Percentiles rank a stretch among this genome's conserved stretches.
Conservation (phyloP, 2,888 invertebrate species). For the Baccha elongata region DNA sequence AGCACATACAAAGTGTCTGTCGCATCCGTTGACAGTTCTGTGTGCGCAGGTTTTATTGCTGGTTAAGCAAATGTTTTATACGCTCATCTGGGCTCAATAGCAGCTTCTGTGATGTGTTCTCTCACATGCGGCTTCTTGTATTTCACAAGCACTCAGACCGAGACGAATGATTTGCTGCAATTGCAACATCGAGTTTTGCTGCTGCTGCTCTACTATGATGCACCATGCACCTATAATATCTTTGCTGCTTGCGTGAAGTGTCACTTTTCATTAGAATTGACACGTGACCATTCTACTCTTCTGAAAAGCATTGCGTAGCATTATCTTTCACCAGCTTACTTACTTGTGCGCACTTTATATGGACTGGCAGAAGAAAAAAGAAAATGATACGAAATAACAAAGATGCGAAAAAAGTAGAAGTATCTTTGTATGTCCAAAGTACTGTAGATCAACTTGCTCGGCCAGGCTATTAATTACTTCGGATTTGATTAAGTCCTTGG, state of each 20-base stretch:
- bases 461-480: conserved; percentile 68
- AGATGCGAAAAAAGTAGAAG: conserved; percentile 38
- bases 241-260: conserved; percentile 70
- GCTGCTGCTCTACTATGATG: no score
- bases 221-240: conserved; percentile 35
- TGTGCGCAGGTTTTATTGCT: conserved; percentile 73
- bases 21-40: conserved; percentile 74
- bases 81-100: conserved; percentile 71
- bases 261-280: conserved; percentile 74
- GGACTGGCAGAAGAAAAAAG: conserved; percentile 16
- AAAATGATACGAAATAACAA: not conserved
- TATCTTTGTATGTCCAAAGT: conserved; percentile 6
- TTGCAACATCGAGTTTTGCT: conserved; percentile 22
- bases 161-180: conserved; percentile 30
- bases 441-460: conserved; percentile 47
- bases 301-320: conserved; percentile 48
- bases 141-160: conserved; percentile 17
- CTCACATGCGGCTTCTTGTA: conserved; percentile 55
- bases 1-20: conserved; percentile 68
- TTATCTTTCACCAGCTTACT: conserved; percentile 55
- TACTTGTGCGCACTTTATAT: conserved; percentile 27
- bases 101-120: conserved; percentile 63
- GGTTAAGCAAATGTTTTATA: conserved; percentile 74
- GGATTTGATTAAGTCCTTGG: conserved; percentile 71
- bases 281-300: conserved; percentile 63